These are phyloP conservation scores for Aproaerema taeniolella DNA, from an alignment of 2,888 invertebrate species.

Conservation along the genomic window DNA sequence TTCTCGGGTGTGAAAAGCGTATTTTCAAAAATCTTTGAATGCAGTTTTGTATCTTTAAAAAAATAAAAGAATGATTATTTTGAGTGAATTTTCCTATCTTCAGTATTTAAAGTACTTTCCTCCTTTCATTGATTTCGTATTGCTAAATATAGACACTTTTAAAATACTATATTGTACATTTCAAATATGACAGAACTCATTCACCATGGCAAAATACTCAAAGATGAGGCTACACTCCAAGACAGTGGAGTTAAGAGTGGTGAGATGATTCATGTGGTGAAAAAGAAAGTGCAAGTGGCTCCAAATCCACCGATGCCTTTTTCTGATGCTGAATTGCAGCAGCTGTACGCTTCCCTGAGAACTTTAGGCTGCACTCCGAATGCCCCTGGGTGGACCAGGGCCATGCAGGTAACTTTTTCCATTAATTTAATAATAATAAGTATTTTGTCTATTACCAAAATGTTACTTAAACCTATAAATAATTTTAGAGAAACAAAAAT, in stretches of 20 bases:
- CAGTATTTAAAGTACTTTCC: too few relatives aligned
- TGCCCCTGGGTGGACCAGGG: conserved; percentile 80
- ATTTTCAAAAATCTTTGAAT: too few relatives aligned
- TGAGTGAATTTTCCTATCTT: too few relatives aligned
- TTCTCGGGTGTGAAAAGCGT: too few relatives aligned
- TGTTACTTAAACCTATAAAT: too few relatives aligned
- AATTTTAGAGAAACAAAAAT: too few relatives aligned
- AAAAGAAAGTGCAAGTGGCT: conserved; percentile 53
- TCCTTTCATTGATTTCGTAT: too few relatives aligned
- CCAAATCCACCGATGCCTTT: conserved; percentile 60
- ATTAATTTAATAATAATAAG: too few relatives aligned
- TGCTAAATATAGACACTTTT: neutral
- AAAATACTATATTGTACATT: neutral
- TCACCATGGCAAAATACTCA: conserved; percentile 83
- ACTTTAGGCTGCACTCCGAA: conserved; percentile 77
- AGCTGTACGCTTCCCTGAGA: conserved; percentile 79
- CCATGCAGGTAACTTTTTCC: conserved; percentile 82
- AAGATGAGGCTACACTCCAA: conserved; percentile 76
- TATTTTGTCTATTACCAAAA: too few relatives aligned
- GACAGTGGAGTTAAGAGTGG: conserved; percentile 80
- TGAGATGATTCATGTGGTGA: conserved; percentile 76
- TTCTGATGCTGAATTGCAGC: conserved; percentile 78
- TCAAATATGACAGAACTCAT: conserved; percentile 76
- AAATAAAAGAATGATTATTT: neutral
- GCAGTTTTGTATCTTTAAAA: neutral